Percentiles rank a stretch among this genome's conserved stretches.
phyloP scores from a whole-genome alignment of 2,113 vertebrate genomes.

The Lepus timidus region DNA sequence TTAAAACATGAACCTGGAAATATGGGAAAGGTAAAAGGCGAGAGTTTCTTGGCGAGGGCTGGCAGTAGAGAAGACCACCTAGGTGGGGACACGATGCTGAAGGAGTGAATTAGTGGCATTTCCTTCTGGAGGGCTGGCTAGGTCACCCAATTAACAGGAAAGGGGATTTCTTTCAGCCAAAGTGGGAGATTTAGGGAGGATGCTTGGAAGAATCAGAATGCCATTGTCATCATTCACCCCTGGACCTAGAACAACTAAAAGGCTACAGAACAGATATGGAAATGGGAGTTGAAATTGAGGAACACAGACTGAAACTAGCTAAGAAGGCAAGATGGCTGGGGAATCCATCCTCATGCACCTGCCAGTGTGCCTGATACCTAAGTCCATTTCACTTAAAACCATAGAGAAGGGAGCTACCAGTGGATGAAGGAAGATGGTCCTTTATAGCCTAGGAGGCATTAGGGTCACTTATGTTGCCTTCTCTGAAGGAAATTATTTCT shows the following conservation, averaged over 20 bases:
- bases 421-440: not conserved
- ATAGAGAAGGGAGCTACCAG: not conserved
- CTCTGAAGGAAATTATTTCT: not conserved
- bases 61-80: not conserved
- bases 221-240: not conserved
- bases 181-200: not conserved
- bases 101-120: not conserved
- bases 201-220: not conserved
- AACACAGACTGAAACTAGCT: not conserved
- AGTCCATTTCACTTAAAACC: not conserved
- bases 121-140: not conserved
- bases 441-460: not conserved
- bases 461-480: not conserved
- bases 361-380: not conserved
- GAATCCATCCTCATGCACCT: not conserved
- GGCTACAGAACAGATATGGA: not conserved
- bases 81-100: not conserved
- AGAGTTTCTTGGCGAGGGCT: not conserved
- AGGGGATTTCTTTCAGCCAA: not conserved
- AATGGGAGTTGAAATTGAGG: not conserved
- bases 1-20: slow-evolving; percentile 7
- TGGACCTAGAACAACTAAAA: not conserved
- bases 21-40: not conserved
- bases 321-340: not conserved
- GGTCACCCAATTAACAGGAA: not conserved